Evolutionary conservation across 1,140 invertebrate species (phyloP).

Genomic region (Antheraea pernyi): DNA sequence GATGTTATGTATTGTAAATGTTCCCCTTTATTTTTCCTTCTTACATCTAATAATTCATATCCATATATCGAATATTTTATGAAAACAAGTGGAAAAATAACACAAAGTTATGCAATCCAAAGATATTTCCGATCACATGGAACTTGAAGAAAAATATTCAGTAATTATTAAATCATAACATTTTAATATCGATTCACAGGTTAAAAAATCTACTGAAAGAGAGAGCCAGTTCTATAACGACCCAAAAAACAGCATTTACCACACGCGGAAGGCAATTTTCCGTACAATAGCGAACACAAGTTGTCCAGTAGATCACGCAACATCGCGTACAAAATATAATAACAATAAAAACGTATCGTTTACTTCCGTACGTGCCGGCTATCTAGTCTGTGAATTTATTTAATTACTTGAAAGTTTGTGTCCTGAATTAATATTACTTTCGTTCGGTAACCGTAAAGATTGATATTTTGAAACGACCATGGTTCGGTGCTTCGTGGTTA

Average conservation of each 20-base stretch:
- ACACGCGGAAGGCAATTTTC: conserved; percentile 18
- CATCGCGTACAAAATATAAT: conserved; percentile 13
- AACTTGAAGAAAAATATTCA: too few relatives aligned
- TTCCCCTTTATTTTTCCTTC: too few relatives aligned
- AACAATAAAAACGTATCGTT: conserved; percentile 11
- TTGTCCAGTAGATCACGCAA: conserved; percentile 16
- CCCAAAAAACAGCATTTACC: background rate
- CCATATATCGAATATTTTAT: too few relatives aligned
- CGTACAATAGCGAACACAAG: background rate
- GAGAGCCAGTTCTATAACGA: background rate
- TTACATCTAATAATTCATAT: too few relatives aligned
- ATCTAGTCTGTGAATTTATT: conserved; percentile 30
- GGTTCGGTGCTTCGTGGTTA: background rate
- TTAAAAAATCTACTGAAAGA: background rate
- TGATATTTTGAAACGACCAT: background rate
- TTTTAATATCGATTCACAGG: background rate
- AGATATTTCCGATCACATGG: too few relatives aligned
- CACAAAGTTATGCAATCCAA: too few relatives aligned
- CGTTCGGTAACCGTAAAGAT: conserved; percentile 8
- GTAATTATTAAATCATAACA: too few relatives aligned
- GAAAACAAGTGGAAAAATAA: too few relatives aligned
- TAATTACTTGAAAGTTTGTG: conserved; percentile 51
- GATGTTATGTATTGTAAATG: too few relatives aligned
- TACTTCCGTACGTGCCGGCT: conserved; percentile 44
- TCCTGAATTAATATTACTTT: conserved; percentile 25